Conservation (phyloP, 2,888 invertebrate genomes). For the Eristalis pertinax region DNA sequence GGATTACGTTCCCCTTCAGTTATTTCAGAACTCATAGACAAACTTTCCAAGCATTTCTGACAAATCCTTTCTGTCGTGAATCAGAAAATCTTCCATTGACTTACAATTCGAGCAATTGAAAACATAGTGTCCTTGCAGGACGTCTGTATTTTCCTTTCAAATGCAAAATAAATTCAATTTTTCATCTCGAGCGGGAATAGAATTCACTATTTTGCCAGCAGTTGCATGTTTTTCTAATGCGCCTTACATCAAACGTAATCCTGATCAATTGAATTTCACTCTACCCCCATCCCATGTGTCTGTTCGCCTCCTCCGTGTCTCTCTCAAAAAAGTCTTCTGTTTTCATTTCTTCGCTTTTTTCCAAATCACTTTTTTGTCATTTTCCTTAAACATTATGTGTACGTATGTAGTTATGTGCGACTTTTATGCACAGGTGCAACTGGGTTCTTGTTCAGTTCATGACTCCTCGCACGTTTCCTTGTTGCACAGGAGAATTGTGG, state of each 20-base stretch:
- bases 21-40: not conserved
- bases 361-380: constrained; percentile 46
- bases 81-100: constrained; percentile 26
- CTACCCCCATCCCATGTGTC: not conserved
- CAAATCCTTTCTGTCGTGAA: constrained; percentile 8
- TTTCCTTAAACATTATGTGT: constrained; percentile 15
- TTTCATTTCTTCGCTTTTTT: constrained; percentile 11
- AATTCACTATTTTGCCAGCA: constrained; percentile 48
- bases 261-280: constrained; percentile 60
- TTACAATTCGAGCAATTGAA: constrained; percentile 28
- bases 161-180: constrained; percentile 61
- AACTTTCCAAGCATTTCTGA: not conserved
- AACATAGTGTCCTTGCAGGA: not conserved
- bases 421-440: constrained; percentile 28
- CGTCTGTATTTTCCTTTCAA: not conserved
- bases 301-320: not conserved
- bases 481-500: not conserved
- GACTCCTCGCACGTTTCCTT: not conserved
- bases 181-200: constrained; percentile 27
- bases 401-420: not conserved
- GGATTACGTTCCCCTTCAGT: not conserved
- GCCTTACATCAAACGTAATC: constrained; percentile 62
- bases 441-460: constrained; percentile 28
- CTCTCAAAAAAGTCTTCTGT: not conserved
- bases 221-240: constrained; percentile 54